Evolutionary conservation across 2,113 vertebrate species (phyloP), one percentile per base, ranked within the genome.

Genomic region (Fulmarus glacialis): DNA sequence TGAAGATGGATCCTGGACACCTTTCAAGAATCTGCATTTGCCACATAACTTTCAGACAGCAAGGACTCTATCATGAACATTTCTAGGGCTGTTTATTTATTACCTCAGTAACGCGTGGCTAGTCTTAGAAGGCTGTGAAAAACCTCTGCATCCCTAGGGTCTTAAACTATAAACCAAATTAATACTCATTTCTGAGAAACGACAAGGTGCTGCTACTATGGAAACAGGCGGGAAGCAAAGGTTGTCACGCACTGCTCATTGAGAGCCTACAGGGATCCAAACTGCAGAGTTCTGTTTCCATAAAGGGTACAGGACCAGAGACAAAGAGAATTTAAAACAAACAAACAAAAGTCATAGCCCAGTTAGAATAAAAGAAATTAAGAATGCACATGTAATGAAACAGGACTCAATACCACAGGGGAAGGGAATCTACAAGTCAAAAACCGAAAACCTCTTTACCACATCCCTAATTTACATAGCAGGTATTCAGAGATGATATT

Each of bases 121-220:
- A 85, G 74, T 36, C 27, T 78, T 82, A 71, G 66, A 92, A 78
- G 74, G 52, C 47, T 63, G 42, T 24, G n/a, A 85, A 95, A 88
- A 91, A 53, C 67, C 48, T n/a, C 62, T 64, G 40, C n/a, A 89
- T 32, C 52, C 38, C 62, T 18, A 20, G 23, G 9, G 62, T 73
- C 53, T 64, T 89, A 77, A 95, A 77, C 72, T 87, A 83, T 70
- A 89, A 86, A 73, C 26, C 53, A 89, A 96, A 91, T 87, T 86
- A 93, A 94, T 66, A 90, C 55, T 79, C 11, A 88, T 50, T 92
- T 85, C 47, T 63, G 73, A 82, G 84, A 90, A 91, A 67, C 0
- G 0, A 77, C 59, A 91, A 94, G 82, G 47, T 66, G 64, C 22
- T 82, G 84, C 95, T 93, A 55, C 78, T 87, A 93, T 67, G 64